Percentiles rank a stretch among this genome's conserved stretches.
Evolutionary conservation across 2,888 invertebrate genomes (phyloP).

Genomic region (Leptopterna dolabrata): DNA sequence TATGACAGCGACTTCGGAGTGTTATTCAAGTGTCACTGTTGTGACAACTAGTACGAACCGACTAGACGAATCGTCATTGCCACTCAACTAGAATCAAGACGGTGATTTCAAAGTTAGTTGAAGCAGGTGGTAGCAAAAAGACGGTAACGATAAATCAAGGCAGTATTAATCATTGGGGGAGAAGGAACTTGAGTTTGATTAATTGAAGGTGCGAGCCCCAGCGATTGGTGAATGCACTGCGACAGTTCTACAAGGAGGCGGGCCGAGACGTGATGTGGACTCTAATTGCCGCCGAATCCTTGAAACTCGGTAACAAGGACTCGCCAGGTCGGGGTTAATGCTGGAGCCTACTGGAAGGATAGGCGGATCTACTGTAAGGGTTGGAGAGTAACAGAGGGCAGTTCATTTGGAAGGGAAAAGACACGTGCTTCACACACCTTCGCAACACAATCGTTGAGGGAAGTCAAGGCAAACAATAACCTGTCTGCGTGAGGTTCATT

Average conservation of each 20-base stretch:
- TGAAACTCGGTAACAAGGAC: conserved; percentile 3
- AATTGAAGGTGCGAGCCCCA: conserved; percentile 33
- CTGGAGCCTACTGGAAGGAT: not conserved
- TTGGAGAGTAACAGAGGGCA: not conserved
- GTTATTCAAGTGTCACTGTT: too few relatives aligned
- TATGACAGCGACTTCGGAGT: too few relatives aligned
- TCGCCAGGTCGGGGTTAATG: not conserved
- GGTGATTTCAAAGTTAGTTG: not conserved
- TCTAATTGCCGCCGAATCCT: conserved; percentile 4
- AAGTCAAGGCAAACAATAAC: conserved; percentile 24
- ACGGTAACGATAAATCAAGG: conserved; percentile 16
- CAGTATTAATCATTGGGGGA: conserved; percentile 37
- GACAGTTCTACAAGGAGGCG: not conserved
- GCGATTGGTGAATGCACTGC: not conserved
- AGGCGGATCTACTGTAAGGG: not conserved
- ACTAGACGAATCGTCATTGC: too few relatives aligned
- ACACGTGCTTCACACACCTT: not conserved
- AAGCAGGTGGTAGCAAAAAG: conserved; percentile 16
- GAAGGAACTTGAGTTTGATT: conserved; percentile 38
- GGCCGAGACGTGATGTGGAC: not conserved
- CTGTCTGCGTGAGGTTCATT: conserved; percentile 11
- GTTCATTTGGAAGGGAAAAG: not conserved
- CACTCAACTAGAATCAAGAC: not conserved
- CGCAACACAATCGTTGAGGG: not conserved
- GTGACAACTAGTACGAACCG: too few relatives aligned